Conservation (phyloP, 2,888 invertebrate genomes). For the Cylindroiulus punctatus region DNA sequence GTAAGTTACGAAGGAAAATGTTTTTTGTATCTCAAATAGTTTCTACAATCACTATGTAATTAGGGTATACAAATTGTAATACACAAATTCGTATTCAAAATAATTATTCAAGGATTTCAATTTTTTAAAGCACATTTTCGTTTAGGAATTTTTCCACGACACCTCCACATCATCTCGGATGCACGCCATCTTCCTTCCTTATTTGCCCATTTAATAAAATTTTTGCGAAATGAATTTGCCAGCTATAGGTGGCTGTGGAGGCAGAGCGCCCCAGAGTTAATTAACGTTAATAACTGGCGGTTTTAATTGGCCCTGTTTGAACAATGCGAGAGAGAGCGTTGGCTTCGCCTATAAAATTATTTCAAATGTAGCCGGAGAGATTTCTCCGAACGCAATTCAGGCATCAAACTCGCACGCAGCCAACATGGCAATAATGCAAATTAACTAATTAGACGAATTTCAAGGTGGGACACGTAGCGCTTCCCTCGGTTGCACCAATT, state of each 20-base stretch:
- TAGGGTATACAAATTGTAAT: no score
- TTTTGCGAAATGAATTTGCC: background rate
- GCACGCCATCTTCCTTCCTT: background rate
- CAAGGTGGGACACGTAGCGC: conserved; percentile 1
- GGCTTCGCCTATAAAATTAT: background rate
- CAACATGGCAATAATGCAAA: background rate
- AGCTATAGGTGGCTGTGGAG: background rate
- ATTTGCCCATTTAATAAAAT: background rate
- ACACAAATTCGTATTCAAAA: no score
- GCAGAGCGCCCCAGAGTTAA: background rate
- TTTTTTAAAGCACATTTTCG: no score
- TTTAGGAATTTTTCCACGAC: background rate
- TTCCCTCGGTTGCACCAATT: background rate
- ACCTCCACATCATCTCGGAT: background rate
- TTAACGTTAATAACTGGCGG: background rate
- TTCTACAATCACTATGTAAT: no score
- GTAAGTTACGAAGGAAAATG: no score
- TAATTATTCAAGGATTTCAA: no score
- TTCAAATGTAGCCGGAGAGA: background rate
- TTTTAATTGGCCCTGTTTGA: conserved; percentile 1
- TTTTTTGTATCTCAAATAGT: no score
- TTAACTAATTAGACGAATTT: conserved; percentile 1
- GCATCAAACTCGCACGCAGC: background rate
- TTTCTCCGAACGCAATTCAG: background rate
- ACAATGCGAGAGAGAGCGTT: background rate